Evolutionary conservation across 2,113 vertebrate genomes (phyloP).

Genomic region (Aramus guarauna): DNA sequence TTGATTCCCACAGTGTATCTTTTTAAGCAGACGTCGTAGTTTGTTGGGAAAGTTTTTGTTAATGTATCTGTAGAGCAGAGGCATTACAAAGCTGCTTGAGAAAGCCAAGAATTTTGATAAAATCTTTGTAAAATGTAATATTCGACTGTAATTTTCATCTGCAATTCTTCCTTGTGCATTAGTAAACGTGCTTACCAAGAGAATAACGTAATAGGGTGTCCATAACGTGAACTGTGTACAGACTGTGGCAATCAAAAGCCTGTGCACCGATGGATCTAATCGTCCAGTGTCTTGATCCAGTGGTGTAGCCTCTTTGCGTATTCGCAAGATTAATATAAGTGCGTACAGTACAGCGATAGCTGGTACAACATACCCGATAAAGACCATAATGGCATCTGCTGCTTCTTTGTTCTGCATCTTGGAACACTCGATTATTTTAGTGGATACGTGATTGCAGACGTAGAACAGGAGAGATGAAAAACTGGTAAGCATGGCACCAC

Average conservation of each 20-base stretch:
- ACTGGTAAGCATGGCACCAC: constrained; percentile 93
- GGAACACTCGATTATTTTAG: constrained; percentile 89
- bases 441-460: constrained; percentile 92
- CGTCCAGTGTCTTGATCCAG: constrained; percentile 88
- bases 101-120: constrained; percentile 89
- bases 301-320: constrained; percentile 87
- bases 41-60: constrained; percentile 91
- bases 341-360: constrained; percentile 87
- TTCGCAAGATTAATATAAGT: constrained; percentile 83
- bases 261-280: constrained; percentile 88
- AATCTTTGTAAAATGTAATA: constrained; percentile 80
- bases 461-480: constrained; percentile 96
- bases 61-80: constrained; percentile 89
- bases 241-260: constrained; percentile 88
- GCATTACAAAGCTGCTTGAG: constrained; percentile 88
- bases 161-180: constrained; percentile 65
- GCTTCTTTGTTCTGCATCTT: constrained; percentile 95
- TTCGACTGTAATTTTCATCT: constrained; percentile 63
- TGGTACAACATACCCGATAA: constrained; percentile 92
- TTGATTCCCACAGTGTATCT: constrained; percentile 80
- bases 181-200: constrained; percentile 84
- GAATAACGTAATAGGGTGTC: constrained; percentile 90
- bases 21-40: constrained; percentile 83
- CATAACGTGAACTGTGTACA: constrained; percentile 91
- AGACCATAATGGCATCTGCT: constrained; percentile 90